These are phyloP conservation scores for Proisotoma minuta DNA, from an alignment of 2,888 invertebrate genomes.

Conservation along the genomic window DNA sequence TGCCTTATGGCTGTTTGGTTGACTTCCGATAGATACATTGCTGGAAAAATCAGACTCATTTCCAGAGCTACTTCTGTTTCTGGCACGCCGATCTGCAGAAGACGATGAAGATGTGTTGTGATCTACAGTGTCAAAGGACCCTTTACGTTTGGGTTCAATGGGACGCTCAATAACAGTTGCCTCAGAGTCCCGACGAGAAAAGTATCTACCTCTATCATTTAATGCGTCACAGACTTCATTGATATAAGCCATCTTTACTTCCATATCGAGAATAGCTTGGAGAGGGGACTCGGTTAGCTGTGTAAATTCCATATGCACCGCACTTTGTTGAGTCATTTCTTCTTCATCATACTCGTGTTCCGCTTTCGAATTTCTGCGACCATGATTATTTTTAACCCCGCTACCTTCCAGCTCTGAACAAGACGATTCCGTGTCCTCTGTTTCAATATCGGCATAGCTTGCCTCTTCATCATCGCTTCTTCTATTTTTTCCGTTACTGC, in stretches of 20 bases:
- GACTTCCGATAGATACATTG: slow-evolving; percentile 34
- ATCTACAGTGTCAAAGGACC: slow-evolving; percentile 32
- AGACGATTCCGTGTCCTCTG: slow-evolving; percentile 46
- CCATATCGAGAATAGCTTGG: slow-evolving; percentile 47
- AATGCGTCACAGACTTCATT: slow-evolving; percentile 47
- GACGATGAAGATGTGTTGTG: slow-evolving; percentile 8
- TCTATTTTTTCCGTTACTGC: slow-evolving; percentile 59
- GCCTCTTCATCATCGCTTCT: slow-evolving; percentile 56
- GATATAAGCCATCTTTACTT: slow-evolving; percentile 47
- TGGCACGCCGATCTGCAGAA: slow-evolving; percentile 32
- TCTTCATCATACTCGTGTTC: slow-evolving; percentile 42
- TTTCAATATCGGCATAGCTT: slow-evolving; percentile 45
- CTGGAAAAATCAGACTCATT: slow-evolving; percentile 45
- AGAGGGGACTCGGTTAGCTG: slow-evolving; percentile 44
- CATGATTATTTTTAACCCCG: slow-evolving; percentile 29
- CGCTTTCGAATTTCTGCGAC: slow-evolving; percentile 28
- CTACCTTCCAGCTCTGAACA: slow-evolving; percentile 42
- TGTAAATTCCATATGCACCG: slow-evolving; percentile 36
- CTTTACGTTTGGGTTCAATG: slow-evolving; percentile 35
- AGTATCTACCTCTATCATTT: slow-evolving; percentile 33
- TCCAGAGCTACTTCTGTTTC: slow-evolving; percentile 44
- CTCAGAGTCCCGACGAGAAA: slow-evolving; percentile 43
- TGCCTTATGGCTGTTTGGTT: slow-evolving; percentile 16
- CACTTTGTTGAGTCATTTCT: slow-evolving; percentile 25
- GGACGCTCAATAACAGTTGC: slow-evolving; percentile 45